These are phyloP conservation scores for Junonia oenone DNA, from an alignment of 2,888 invertebrate species.

Conservation along the genomic window DNA sequence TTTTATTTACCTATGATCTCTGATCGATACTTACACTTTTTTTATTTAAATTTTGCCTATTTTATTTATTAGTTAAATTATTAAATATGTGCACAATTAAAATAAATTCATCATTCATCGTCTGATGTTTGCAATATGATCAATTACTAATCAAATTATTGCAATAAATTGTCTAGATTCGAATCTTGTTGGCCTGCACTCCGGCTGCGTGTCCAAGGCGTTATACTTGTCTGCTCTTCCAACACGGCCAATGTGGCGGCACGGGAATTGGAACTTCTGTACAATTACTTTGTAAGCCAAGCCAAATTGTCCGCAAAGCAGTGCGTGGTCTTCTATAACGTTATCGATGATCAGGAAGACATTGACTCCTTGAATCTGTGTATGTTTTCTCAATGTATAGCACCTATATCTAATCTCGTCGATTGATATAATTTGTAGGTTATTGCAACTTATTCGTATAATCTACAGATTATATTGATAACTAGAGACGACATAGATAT, in stretches of 20 bases:
- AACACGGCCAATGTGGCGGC: conserved; percentile 69
- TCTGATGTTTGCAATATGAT: neutral
- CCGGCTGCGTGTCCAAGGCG: conserved; percentile 83
- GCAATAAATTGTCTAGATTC: conserved; percentile 72
- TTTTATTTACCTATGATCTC: neutral
- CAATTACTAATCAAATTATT: neutral
- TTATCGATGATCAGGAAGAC: conserved; percentile 65
- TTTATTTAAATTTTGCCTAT: no score
- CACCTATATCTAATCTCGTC: neutral
- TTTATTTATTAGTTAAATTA: no score
- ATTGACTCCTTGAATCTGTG: conserved; percentile 71
- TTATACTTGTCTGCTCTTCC: conserved; percentile 83
- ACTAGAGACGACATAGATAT: no score
- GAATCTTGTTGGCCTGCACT: conserved; percentile 89
- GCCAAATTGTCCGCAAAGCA: conserved; percentile 82
- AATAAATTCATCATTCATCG: no score
- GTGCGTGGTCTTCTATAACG: conserved; percentile 82
- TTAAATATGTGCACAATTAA: no score
- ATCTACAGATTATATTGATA: no score
- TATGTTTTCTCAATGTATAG: conserved; percentile 43
- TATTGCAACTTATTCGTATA: neutral
- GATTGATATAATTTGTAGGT: neutral
- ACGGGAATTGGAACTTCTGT: conserved; percentile 81
- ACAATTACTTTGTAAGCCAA: conserved; percentile 84
- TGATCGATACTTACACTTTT: no score